These are phyloP conservation scores for Cheilosia variabilis DNA, from an alignment of 2,888 invertebrate genomes.

Conservation along the genomic window DNA sequence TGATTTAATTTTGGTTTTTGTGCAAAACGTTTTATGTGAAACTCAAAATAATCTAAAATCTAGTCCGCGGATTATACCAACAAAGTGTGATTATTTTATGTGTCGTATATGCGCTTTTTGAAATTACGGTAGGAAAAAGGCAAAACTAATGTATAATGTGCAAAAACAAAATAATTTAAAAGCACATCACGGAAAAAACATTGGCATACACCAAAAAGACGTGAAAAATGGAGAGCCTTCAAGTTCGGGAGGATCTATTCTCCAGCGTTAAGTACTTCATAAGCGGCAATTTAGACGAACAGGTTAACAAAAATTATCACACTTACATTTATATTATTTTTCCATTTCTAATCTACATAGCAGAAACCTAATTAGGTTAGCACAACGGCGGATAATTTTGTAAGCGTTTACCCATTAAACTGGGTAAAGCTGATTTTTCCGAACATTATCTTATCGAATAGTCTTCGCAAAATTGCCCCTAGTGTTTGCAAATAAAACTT, in stretches of 20 bases:
- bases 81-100: slow-evolving; percentile 46
- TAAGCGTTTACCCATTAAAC: not conserved
- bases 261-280: slow-evolving; percentile 93
- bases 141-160: slow-evolving; percentile 25
- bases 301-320: slow-evolving; percentile 84
- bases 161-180: slow-evolving; percentile 18
- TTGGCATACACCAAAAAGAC: slow-evolving; percentile 21
- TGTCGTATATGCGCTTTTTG: slow-evolving; percentile 34
- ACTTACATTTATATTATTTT: not conserved
- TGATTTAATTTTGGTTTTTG: slow-evolving; percentile 48
- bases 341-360: not conserved
- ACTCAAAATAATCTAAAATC: slow-evolving; percentile 20
- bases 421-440: not conserved
- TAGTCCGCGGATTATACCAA: slow-evolving; percentile 39
- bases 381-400: not conserved
- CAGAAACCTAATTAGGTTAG: not conserved
- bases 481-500: too few relatives aligned
- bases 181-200: slow-evolving; percentile 3
- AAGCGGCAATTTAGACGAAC: slow-evolving; percentile 90
- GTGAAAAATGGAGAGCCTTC: slow-evolving; percentile 80
- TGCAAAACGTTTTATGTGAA: slow-evolving; percentile 61
- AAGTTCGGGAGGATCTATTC: slow-evolving; percentile 86
- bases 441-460: too few relatives aligned
- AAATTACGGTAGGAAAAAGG: slow-evolving; percentile 11
- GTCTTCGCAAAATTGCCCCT: too few relatives aligned